Percentiles rank a stretch among this genome's conserved stretches.
These are phyloP conservation scores for Plagodis dolabraria DNA, from an alignment of 2,888 invertebrate genomes.

Conservation along the genomic window DNA sequence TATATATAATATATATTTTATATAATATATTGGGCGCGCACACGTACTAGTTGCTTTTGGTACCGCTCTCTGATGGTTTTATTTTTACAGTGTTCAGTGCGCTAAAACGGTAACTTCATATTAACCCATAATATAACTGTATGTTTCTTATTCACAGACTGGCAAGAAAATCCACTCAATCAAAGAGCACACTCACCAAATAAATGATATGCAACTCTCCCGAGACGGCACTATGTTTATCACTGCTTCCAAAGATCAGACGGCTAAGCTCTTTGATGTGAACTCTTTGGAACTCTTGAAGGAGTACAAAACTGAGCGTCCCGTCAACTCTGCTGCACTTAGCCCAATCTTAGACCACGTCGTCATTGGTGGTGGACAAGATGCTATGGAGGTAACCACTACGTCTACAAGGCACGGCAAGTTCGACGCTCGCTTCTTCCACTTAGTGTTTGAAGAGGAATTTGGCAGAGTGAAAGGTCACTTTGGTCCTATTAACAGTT, in stretches of 20 bases:
- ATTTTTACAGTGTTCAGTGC: no score
- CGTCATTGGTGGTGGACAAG: slow-evolving; percentile 99
- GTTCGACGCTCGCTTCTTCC: slow-evolving; percentile 98
- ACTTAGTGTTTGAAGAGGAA: slow-evolving; percentile 98
- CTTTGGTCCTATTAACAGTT: slow-evolving; percentile 99
- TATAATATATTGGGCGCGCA: no score
- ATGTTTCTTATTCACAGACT: slow-evolving; percentile 81
- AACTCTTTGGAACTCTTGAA: slow-evolving; percentile 94
- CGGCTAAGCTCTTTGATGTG: slow-evolving; percentile 97
- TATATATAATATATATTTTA: no score
- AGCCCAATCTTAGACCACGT: slow-evolving; percentile 98
- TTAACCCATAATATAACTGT: background rate
- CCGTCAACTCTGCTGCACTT: slow-evolving; percentile 98
- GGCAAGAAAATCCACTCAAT: slow-evolving; percentile 92
- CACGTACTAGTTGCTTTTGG: no score
- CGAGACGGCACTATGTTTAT: slow-evolving; percentile 98
- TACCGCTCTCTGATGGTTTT: no score
- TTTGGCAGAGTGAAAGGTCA: slow-evolving; percentile 99
- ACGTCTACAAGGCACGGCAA: slow-evolving; percentile 97
- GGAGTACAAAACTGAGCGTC: slow-evolving; percentile 98
- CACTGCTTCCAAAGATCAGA: slow-evolving; percentile 98
- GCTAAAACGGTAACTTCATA: no score
- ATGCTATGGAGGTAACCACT: slow-evolving; percentile 99
- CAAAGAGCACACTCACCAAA: slow-evolving; percentile 93
- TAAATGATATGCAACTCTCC: slow-evolving; percentile 98